phyloP scores from a whole-genome alignment of 1,140 invertebrate species.

The Pachypeltis micranthus region DNA sequence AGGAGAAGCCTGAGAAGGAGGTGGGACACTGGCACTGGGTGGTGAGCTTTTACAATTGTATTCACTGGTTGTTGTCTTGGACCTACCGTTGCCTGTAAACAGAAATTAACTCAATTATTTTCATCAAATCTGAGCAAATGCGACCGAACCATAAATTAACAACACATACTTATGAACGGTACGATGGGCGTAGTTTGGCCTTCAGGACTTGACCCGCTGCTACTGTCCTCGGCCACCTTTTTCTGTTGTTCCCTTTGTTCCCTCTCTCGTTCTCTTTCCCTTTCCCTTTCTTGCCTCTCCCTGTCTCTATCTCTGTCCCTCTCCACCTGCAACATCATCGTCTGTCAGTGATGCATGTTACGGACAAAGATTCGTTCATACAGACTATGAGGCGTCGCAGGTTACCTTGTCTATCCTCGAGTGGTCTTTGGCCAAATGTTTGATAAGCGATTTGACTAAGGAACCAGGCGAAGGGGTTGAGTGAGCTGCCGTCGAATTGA shows the following conservation, averaged over 20 bases:
- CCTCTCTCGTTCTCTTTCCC: background rate
- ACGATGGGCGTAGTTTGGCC: constrained; percentile 4
- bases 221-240: background rate
- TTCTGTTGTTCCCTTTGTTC: background rate
- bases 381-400: background rate
- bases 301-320: constrained; percentile 25
- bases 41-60: background rate
- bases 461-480: background rate
- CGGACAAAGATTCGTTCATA: background rate
- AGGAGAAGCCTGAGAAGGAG: background rate
- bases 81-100: background rate
- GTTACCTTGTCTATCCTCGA: background rate
- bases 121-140: background rate
- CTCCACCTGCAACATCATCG: constrained; percentile 15
- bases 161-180: background rate
- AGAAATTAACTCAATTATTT: background rate
- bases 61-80: background rate
- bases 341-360: background rate
- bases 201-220: background rate
- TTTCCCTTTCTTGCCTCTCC: background rate
- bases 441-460: constrained; percentile 3
- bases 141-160: background rate
- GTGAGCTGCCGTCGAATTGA: background rate
- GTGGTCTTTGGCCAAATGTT: background rate
- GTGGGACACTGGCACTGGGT: background rate